Evolutionary conservation across 2,113 vertebrate species (phyloP), one percentile per base, ranked within the genome.

Genomic region (Ellobius talpinus): DNA sequence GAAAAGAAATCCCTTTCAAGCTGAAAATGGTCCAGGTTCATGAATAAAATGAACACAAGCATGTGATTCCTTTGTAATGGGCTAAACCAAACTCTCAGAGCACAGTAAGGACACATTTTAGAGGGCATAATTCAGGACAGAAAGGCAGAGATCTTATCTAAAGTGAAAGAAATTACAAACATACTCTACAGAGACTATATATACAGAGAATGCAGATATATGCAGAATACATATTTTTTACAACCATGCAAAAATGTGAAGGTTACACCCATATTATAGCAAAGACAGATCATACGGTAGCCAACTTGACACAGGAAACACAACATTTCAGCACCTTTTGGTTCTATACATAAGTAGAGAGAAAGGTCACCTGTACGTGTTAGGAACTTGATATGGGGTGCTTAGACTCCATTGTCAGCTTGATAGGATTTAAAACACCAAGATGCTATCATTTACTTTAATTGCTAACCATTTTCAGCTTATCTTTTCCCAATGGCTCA

Each of bases 131-230:
- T 94, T 97, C 89, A 96, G 95, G 24, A 36, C 4, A 93, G 55
- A 96, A 96, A 58, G 73, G 29, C 82, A 91, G 55, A 94, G 90
- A 94, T 77, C 79, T 97, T 97, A 97, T 96, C 96, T 95, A 94
- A 96, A 96, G 73, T 76, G 95, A 98, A 96, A 81, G 96, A 86
- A 58, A 94, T 97, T 95, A 95, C 42, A 96, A 97, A 97, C 92
- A 85, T 90, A 82, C 95, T 93, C 1, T 92, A 93, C 23, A 87
- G 89, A 86, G 90, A 92, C n/a, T 93, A 93, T 86, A 92, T 55
- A 55, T 42, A 36, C 5, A 74, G 14, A 70, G 33, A 70, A 68
- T 68, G 14, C 1, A 19, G 33, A 70, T 36, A 73, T 39, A 39
- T 39, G 21, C 17, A 73, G 8, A 42, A 39, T 42, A 73, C 9